Evolutionary conservation across 2,113 vertebrate genomes (phyloP).

Genomic region (Lipotes vexillifer): DNA sequence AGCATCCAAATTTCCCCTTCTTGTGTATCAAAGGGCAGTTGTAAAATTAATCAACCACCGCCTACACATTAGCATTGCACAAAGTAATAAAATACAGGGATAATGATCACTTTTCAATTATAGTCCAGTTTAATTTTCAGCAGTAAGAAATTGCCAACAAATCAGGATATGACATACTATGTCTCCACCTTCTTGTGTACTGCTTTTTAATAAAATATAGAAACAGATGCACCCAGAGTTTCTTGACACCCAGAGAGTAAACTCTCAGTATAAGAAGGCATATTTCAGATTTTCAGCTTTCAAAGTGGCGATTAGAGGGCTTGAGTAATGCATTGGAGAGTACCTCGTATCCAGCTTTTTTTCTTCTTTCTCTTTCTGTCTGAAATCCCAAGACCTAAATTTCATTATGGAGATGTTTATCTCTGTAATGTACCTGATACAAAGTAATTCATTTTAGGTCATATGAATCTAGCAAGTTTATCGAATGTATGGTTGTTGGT

Average conservation of each 20-base stretch:
- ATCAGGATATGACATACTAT: neutral
- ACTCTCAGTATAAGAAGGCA: neutral
- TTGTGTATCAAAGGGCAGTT: neutral
- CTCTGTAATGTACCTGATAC: neutral
- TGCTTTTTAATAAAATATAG: neutral
- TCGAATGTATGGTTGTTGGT: neutral
- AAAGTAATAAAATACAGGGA: neutral
- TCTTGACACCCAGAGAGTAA: neutral
- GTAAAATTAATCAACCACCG: slow-evolving; percentile 44
- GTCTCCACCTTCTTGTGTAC: neutral
- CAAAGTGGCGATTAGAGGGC: neutral
- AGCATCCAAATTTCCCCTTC: slow-evolving; percentile 40
- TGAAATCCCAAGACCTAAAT: neutral
- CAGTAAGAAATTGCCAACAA: neutral
- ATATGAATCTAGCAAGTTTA: neutral
- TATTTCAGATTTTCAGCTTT: neutral
- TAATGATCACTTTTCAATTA: neutral
- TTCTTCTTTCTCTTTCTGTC: neutral
- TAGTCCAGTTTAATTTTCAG: neutral
- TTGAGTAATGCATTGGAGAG: neutral
- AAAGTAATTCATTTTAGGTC: neutral
- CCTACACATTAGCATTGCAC: neutral
- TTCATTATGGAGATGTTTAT: neutral
- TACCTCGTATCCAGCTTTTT: neutral
- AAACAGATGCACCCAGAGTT: neutral